Evolutionary conservation across 30 jellyfish, hydroid and myxozoan genomes (phyloP), one percentile per base, ranked within the genome.

Genomic region (Sanderia malayensis): DNA sequence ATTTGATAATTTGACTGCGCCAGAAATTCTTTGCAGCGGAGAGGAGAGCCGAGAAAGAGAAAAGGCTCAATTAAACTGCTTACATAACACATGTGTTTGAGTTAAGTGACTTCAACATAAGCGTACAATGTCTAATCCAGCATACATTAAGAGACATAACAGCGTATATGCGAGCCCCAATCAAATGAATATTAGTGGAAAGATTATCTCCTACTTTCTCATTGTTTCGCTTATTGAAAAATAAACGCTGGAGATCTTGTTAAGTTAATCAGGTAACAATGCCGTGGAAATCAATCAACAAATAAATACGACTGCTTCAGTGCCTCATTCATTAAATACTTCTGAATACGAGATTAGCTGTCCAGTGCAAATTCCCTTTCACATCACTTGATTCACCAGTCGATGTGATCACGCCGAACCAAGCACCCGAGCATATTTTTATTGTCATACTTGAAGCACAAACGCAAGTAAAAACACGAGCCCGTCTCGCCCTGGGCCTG

Each of bases 161-260:
- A 65, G 67, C 22, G 87, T n/a, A n/a, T 76, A 76, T 75, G 67
- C 80, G 67, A 76, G 44, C n/a, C 87, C 46, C 87, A 76, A 76
- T 76, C 87, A 62, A 62, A 76, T 63, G 87, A 62, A 76, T 76
- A 76, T 76, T 76, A 76, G 87, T 62, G 61, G 18, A 53, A 18
- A 76, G 87, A 76, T 76, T 76, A 76, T 76, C 87, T 75, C 87
- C 87, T 70, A 76, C 87, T 76, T 76, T 44, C 52, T 73, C 74
- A 76, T 76, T 76, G 87, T 76, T 46, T 63, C 31, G 73, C 87
- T 62, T 63, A 76, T 76, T 76, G 87, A 61, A 76, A 76, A 76
- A 76, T 63, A 76, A 76, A 76, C 87, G 87, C 55, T 76, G 87
- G 87, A 62, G 80, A 76, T 76, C 80, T 76, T 76, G 87, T 76